These are phyloP conservation scores for Synanthedon tipuliformis DNA, from an alignment of 2,888 invertebrate species.

Conservation along the genomic window DNA sequence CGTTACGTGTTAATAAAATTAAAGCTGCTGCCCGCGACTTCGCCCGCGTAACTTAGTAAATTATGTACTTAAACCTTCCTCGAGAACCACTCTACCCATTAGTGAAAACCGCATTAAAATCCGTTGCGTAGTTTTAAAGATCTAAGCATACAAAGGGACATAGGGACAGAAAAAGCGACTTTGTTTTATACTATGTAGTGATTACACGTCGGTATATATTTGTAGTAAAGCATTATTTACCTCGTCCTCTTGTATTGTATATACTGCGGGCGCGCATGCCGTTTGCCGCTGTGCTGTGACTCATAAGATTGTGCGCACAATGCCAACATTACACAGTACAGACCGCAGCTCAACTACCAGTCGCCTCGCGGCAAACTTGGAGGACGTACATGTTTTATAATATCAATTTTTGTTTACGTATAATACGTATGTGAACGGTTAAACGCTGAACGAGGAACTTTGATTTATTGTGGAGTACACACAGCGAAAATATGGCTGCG, in stretches of 20 bases:
- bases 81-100: too few species aligned
- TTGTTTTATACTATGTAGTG: too few species aligned
- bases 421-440: slow-evolving; percentile 12
- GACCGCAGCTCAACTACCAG: slow-evolving; percentile 28
- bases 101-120: too few species aligned
- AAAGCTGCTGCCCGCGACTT: too few species aligned
- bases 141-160: too few species aligned
- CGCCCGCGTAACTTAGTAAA: too few species aligned
- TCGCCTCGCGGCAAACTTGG: slow-evolving; percentile 63
- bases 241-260: slow-evolving; percentile 55
- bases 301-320: slow-evolving; percentile 62
- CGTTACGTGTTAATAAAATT: too few species aligned
- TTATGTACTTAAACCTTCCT: too few species aligned
- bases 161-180: too few species aligned
- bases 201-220: slow-evolving; percentile 24
- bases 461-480: slow-evolving; percentile 7
- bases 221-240: slow-evolving; percentile 48
- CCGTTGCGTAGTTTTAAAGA: too few species aligned
- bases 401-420: slow-evolving; percentile 22
- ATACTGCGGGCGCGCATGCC: slow-evolving; percentile 58
- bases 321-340: slow-evolving; percentile 49
- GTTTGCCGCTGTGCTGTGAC: slow-evolving; percentile 26
- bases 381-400: slow-evolving; percentile 54
- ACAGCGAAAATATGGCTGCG: slow-evolving; percentile 45
- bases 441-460: neutral